Percentiles rank a stretch among this genome's conserved stretches.
Conservation (phyloP, 2,113 vertebrate species). For the Nesoenas mayeri region DNA sequence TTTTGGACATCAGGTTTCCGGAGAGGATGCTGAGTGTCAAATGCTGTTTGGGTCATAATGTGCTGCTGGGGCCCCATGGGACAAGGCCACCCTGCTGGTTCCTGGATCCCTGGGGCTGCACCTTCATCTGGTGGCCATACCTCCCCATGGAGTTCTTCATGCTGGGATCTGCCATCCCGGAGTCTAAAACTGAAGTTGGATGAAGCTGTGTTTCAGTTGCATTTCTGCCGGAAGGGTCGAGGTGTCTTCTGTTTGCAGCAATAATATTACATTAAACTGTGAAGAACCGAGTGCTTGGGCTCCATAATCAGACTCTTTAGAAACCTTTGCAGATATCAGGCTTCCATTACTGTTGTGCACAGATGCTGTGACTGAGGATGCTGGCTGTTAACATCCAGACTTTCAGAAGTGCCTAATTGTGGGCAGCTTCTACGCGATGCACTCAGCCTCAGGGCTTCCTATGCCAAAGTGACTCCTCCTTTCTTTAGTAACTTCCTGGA, state of each 20-base stretch:
- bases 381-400: neutral
- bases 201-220: neutral
- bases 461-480: neutral
- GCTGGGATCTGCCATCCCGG: no score
- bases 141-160: neutral
- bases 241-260: neutral
- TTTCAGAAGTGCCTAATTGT: neutral
- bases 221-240: neutral
- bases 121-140: neutral
- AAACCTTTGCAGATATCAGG: neutral
- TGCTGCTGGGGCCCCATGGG: neutral
- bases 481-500: neutral
- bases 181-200: neutral
- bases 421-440: accelerated
- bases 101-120: no score
- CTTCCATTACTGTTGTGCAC: accelerated
- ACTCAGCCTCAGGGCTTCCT: neutral
- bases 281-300: neutral
- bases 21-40: neutral
- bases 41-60: neutral
- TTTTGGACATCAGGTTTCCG: neutral
- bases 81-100: neutral
- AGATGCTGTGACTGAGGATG: neutral
- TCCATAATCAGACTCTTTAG: neutral
- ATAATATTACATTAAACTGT: neutral